phyloP scores from a whole-genome alignment of 2,888 invertebrate genomes.

The Aleiodes testaceus region DNA sequence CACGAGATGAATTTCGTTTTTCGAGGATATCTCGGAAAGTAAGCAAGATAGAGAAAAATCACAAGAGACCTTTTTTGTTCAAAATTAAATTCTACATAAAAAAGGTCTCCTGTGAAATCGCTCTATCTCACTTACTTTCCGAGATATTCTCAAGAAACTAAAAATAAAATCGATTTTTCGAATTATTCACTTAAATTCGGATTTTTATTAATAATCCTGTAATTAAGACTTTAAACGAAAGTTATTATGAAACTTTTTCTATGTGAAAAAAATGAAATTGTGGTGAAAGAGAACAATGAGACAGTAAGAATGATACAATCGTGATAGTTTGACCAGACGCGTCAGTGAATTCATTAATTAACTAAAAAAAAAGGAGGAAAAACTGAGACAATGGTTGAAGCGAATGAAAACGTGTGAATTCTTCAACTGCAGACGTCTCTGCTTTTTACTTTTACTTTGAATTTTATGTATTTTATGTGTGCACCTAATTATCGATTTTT shows the following conservation, averaged over 20 bases:
- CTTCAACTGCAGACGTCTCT: constrained; percentile 29
- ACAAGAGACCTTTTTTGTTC: too few relatives aligned
- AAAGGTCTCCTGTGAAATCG: too few relatives aligned
- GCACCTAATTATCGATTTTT: too few relatives aligned
- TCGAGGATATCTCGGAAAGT: too few relatives aligned
- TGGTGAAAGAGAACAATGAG: constrained; percentile 27
- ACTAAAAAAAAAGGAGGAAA: constrained; percentile 45
- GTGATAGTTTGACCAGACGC: constrained; percentile 48
- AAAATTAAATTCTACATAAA: too few relatives aligned
- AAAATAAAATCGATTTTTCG: too few relatives aligned
- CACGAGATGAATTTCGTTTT: too few relatives aligned
- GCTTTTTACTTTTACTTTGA: neutral
- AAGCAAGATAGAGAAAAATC: too few relatives aligned
- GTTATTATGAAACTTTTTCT: constrained; percentile 48
- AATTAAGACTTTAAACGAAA: constrained; percentile 51
- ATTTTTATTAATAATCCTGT: constrained; percentile 43
- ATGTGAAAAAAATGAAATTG: constrained; percentile 11
- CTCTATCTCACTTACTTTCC: too few relatives aligned
- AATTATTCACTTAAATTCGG: too few relatives aligned
- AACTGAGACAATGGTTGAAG: constrained; percentile 32
- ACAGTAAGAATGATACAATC: constrained; percentile 35
- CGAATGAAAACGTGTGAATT: constrained; percentile 48
- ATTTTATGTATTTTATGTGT: neutral
- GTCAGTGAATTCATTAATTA: constrained; percentile 38
- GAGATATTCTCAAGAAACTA: too few relatives aligned